These are phyloP conservation scores for Carassius auratus DNA, from an alignment of 2,113 vertebrate species.

Conservation along the genomic window DNA sequence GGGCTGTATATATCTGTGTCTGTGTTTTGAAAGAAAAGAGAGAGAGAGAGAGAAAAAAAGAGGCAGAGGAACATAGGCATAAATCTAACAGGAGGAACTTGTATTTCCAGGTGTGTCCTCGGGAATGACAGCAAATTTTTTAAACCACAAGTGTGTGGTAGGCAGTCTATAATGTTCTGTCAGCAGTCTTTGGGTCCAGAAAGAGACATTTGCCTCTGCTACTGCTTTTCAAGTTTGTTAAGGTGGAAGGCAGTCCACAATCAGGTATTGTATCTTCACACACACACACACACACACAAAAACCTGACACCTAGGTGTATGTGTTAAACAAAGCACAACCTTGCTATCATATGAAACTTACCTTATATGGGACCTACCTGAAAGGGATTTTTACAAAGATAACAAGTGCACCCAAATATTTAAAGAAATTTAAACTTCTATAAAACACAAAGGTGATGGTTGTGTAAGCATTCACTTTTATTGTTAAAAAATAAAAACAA, in stretches of 20 bases:
- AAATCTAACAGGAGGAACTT: background rate
- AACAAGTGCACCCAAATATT: background rate
- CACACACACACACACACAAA: background rate
- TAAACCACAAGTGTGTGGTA: background rate
- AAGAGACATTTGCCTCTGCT: background rate
- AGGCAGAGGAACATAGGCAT: background rate
- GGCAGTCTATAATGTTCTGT: slow-evolving; percentile 1
- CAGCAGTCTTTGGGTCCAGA: background rate
- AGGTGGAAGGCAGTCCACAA: background rate
- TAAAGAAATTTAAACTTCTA: background rate
- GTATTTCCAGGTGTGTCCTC: background rate
- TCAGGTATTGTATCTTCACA: background rate
- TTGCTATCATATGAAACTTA: background rate
- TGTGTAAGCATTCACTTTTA: background rate
- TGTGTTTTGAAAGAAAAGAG: background rate
- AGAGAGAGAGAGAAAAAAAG: background rate
- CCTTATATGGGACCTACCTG: background rate
- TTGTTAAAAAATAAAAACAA: background rate
- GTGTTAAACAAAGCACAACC: too few species aligned
- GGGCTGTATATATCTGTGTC: background rate
- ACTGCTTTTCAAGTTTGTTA: background rate
- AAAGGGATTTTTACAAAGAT: background rate
- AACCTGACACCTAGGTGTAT: background rate
- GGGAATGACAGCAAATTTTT: background rate
- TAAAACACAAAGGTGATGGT: background rate